A percentile compares a stretch with the other conserved stretches of the same genome.
phyloP scores from a whole-genome alignment of 2,888 invertebrate genomes.

The Pachliopta kotzebuea region DNA sequence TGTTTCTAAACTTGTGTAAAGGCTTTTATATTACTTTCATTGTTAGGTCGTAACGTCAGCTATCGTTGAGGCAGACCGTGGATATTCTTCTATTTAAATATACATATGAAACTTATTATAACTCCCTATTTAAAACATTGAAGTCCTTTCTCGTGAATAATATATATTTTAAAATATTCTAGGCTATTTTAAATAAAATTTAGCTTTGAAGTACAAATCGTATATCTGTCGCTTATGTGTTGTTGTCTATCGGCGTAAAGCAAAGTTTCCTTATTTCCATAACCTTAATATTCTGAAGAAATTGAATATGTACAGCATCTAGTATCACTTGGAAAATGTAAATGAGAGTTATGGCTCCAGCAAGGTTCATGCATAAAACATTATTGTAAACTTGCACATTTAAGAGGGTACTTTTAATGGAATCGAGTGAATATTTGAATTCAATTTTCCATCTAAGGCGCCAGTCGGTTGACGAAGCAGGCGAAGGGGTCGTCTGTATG shows the following conservation, averaged over 20 bases:
- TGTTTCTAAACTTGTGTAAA: conserved; percentile 8
- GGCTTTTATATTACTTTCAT: conserved; percentile 7
- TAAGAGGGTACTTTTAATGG: conserved; percentile 30
- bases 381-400: conserved; percentile 29
- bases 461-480: background rate
- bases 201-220: background rate
- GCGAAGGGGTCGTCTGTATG: background rate
- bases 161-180: too few relatives aligned
- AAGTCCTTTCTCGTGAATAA: too few relatives aligned
- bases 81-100: too few relatives aligned
- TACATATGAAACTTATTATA: too few relatives aligned
- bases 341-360: conserved; percentile 23
- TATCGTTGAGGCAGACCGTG: too few relatives aligned
- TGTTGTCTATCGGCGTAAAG: background rate
- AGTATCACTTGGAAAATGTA: conserved; percentile 26
- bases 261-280: background rate
- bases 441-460: conserved; percentile 16
- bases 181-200: too few relatives aligned
- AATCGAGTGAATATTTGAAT: conserved; percentile 29
- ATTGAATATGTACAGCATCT: conserved; percentile 22
- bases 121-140: too few relatives aligned
- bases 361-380: conserved; percentile 28
- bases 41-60: background rate
- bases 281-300: conserved; percentile 20
- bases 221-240: background rate